These are phyloP conservation scores for Oreamnos americanus DNA, from an alignment of 2,113 vertebrate genomes.

Conservation along the genomic window DNA sequence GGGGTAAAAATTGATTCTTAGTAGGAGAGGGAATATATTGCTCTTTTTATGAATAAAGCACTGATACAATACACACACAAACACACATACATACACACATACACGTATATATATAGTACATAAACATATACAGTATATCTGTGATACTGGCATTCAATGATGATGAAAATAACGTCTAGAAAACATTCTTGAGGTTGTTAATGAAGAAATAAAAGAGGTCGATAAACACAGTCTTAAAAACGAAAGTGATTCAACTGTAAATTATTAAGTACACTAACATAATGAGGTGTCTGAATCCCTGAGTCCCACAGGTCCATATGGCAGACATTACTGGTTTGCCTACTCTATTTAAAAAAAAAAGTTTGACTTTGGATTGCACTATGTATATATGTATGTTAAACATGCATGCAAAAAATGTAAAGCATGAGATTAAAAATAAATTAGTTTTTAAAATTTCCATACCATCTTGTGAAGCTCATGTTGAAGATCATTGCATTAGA, in stretches of 20 bases:
- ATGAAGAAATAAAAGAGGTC: not conserved
- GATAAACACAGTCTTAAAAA: not conserved
- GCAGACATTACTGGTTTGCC: not conserved
- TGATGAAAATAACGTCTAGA: not conserved
- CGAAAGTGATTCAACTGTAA: not conserved
- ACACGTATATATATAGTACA: not conserved
- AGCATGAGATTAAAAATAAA: not conserved
- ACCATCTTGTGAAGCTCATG: not conserved
- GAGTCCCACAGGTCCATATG: not conserved
- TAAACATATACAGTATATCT: rapidly evolving
- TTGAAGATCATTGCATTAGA: not conserved
- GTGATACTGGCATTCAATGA: not conserved
- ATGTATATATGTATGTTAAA: not conserved
- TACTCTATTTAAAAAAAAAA: not conserved
- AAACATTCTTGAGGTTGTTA: not conserved
- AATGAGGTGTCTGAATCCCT: not conserved
- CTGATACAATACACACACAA: not conserved
- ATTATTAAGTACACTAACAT: not conserved
- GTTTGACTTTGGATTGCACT: not conserved
- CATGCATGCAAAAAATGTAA: not conserved
- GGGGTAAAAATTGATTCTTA: not conserved
- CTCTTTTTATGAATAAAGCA: not conserved
- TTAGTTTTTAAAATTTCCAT: not conserved
- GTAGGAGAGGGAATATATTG: not conserved
- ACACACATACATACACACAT: not conserved